A percentile compares a stretch with the other conserved stretches of the same genome.
phyloP scores from a whole-genome alignment of 2,797 vertebrate species.

The Dipus sagitta region DNA sequence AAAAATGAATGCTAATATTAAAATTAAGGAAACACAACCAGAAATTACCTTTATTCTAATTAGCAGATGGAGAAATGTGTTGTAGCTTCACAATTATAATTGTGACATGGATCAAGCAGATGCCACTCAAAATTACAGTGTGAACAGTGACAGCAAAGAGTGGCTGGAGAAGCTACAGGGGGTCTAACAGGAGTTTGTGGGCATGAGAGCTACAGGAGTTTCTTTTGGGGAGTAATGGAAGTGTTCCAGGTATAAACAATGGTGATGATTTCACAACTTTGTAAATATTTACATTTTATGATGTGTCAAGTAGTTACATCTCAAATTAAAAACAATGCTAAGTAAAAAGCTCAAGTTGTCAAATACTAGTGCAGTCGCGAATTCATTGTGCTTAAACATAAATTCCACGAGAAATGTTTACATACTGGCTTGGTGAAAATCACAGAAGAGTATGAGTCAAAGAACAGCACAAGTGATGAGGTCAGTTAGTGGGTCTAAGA shows the following conservation, averaged over 20 bases:
- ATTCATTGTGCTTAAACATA: background rate
- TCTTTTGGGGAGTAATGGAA: background rate
- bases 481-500: background rate
- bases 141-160: too few species aligned
- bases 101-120: too few species aligned
- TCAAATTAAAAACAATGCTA: background rate
- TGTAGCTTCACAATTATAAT: background rate
- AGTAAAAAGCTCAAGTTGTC: background rate
- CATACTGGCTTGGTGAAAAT: background rate
- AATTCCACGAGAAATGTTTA: background rate
- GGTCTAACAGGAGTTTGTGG: too few species aligned
- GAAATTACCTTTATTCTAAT: background rate
- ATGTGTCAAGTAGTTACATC: background rate
- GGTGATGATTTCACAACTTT: background rate
- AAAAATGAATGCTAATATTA: background rate
- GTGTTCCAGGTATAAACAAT: background rate
- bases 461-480: background rate
- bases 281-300: background rate
- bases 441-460: background rate
- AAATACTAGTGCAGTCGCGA: background rate
- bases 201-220: background rate
- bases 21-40: background rate
- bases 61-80: background rate
- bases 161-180: too few species aligned
- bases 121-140: too few species aligned